Conservation (phyloP, 2,797 vertebrate species). For the Xyrichtys novacula region DNA sequence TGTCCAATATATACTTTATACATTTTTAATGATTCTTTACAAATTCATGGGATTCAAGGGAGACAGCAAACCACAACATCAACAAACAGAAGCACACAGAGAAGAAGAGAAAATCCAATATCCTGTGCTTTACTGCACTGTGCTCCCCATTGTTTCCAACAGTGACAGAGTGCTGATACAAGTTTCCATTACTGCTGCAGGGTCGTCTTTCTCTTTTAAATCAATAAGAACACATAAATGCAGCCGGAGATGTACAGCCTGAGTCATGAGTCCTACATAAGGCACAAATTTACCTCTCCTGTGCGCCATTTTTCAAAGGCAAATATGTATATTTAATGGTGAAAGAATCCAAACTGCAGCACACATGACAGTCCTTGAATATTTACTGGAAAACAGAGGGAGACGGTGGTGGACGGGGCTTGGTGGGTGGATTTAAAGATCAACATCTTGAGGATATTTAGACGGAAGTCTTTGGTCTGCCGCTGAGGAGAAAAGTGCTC, state of each 20-base stretch:
- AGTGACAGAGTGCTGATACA: slow-evolving; percentile 50
- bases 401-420: slow-evolving; percentile 23
- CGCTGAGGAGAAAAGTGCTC: slow-evolving; percentile 50
- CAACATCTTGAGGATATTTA: slow-evolving; percentile 67
- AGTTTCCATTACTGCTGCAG: slow-evolving; percentile 60
- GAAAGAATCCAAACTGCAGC: slow-evolving; percentile 32
- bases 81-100: slow-evolving; percentile 32
- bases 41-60: slow-evolving; percentile 49
- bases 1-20: slow-evolving; percentile 19
- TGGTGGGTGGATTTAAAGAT: slow-evolving; percentile 59
- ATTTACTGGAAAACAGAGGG: slow-evolving; percentile 49
- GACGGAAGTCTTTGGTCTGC: slow-evolving; percentile 48
- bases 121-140: slow-evolving; percentile 37
- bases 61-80: slow-evolving; percentile 29
- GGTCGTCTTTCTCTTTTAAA: slow-evolving; percentile 49
- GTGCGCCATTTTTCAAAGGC: slow-evolving; percentile 5
- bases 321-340: slow-evolving; percentile 42
- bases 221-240: slow-evolving; percentile 56
- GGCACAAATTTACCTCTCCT: slow-evolving; percentile 37
- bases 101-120: slow-evolving; percentile 51
- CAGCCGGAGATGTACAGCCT: slow-evolving; percentile 21
- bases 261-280: slow-evolving; percentile 46
- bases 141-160: slow-evolving; percentile 42
- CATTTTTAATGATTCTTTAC: slow-evolving; percentile 52
- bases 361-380: slow-evolving; percentile 32